phyloP scores from a whole-genome alignment of 1,140 invertebrate species.

The Venturia canescens region DNA sequence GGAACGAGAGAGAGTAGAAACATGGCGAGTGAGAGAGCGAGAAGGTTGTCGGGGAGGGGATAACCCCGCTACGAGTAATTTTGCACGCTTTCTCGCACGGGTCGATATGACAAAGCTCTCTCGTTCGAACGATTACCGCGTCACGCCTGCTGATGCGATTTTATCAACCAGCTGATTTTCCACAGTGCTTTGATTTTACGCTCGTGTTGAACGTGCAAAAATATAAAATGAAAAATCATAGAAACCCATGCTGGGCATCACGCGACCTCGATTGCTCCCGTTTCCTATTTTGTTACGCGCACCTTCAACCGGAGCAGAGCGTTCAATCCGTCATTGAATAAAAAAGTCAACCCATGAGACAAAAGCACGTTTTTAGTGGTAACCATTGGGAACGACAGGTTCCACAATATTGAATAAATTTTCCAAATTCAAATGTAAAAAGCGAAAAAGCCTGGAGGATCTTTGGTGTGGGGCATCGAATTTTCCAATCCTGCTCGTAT shows the following conservation, averaged over 20 bases:
- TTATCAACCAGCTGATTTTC: slow-evolving; percentile 44
- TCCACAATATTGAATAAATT: too few relatives aligned
- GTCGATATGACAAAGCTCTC: slow-evolving; percentile 41
- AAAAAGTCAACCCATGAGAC: too few relatives aligned
- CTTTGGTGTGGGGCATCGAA: too few relatives aligned
- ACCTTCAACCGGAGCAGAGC: too few relatives aligned
- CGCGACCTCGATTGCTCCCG: too few relatives aligned
- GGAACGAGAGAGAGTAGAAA: background rate
- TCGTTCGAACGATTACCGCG: slow-evolving; percentile 42
- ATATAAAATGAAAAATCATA: background rate
- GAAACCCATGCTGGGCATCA: background rate
- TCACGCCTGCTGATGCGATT: slow-evolving; percentile 46
- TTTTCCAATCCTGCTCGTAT: too few relatives aligned
- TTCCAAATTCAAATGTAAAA: too few relatives aligned
- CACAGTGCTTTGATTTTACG: slow-evolving; percentile 18
- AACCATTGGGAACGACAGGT: too few relatives aligned
- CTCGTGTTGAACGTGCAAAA: background rate
- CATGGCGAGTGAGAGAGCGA: background rate
- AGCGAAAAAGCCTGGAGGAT: too few relatives aligned
- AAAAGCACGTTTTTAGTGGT: too few relatives aligned
- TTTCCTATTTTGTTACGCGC: too few relatives aligned
- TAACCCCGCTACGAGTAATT: slow-evolving; percentile 44
- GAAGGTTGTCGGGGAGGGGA: background rate
- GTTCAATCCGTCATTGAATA: too few relatives aligned
- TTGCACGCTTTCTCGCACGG: slow-evolving; percentile 41